These are phyloP conservation scores for Candidula unifasciata DNA, from an alignment of 2,888 invertebrate genomes.

Conservation along the genomic window DNA sequence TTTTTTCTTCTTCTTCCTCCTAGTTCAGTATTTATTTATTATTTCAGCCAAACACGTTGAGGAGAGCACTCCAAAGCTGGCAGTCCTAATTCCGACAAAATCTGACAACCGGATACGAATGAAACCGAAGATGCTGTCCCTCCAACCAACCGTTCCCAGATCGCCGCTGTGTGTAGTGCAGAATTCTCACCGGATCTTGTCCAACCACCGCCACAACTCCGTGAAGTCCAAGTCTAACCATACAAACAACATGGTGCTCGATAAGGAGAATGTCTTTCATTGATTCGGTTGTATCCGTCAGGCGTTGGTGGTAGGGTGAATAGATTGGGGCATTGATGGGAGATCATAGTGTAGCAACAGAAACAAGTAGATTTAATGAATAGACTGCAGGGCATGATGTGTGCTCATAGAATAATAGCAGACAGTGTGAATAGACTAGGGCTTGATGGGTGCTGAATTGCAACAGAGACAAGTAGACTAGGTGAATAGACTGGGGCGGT, in stretches of 20 bases:
- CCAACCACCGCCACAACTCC: background rate
- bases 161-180: slow-evolving; percentile 32
- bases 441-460: no score
- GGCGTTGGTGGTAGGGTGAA: background rate
- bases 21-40: no score
- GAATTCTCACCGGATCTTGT: slow-evolving; percentile 5
- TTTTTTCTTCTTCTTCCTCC: no score
- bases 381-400: no score
- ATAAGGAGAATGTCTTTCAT: slow-evolving; percentile 40
- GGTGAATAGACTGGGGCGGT: no score
- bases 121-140: slow-evolving; percentile 22
- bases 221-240: background rate
- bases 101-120: slow-evolving; percentile 13
- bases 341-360: no score
- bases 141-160: slow-evolving; percentile 17
- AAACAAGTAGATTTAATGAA: no score
- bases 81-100: background rate
- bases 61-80: background rate
- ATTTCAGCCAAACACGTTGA: background rate
- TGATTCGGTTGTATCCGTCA: slow-evolving; percentile 21
- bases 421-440: no score
- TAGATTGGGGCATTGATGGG: background rate
- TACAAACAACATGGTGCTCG: background rate
- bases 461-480: no score
- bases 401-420: no score